phyloP scores from a whole-genome alignment of 2,797 vertebrate genomes.

The Simalia tracyae region DNA sequence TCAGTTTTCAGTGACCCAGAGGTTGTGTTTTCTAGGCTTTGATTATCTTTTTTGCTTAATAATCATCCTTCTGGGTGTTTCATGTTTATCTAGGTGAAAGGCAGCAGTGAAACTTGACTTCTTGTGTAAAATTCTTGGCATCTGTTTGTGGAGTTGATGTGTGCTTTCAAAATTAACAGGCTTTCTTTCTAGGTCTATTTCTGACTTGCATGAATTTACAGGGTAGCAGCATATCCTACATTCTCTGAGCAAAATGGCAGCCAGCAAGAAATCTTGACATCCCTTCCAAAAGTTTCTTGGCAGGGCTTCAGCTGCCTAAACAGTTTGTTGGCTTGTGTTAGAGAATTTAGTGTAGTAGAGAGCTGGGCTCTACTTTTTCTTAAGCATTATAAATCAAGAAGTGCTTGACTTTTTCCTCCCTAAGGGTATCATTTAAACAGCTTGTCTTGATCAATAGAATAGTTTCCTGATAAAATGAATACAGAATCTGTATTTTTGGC shows the following conservation, averaged over 20 bases:
- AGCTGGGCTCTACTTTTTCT: slow-evolving; percentile 30
- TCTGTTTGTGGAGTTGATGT: slow-evolving; percentile 7
- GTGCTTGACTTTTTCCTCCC: not conserved
- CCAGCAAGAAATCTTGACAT: slow-evolving; percentile 41
- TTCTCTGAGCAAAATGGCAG: slow-evolving; percentile 50
- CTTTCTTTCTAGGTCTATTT: slow-evolving; percentile 37
- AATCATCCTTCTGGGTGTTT: not conserved
- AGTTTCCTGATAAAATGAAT: not conserved
- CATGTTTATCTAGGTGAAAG: slow-evolving; percentile 5
- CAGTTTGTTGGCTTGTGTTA: slow-evolving; percentile 56
- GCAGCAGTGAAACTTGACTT: not conserved
- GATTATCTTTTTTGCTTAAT: not conserved
- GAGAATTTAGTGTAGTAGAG: slow-evolving; percentile 58
- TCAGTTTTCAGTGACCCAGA: slow-evolving; percentile 67
- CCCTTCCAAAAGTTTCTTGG: slow-evolving; percentile 61
- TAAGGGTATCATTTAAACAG: not conserved
- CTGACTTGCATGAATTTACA: slow-evolving; percentile 44
- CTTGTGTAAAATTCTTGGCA: slow-evolving; percentile 34
- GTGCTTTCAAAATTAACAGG: slow-evolving; percentile 1
- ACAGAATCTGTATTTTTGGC: not conserved
- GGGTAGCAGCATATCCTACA: slow-evolving; percentile 15
- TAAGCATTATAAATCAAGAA: slow-evolving; percentile 25
- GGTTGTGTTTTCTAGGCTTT: not conserved
- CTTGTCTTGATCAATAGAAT: not conserved
- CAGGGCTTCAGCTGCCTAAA: slow-evolving; percentile 67